Percentiles rank a stretch among this genome's conserved stretches.
phyloP scores from a whole-genome alignment of 1,140 invertebrate species.

The Drosophila willistoni region DNA sequence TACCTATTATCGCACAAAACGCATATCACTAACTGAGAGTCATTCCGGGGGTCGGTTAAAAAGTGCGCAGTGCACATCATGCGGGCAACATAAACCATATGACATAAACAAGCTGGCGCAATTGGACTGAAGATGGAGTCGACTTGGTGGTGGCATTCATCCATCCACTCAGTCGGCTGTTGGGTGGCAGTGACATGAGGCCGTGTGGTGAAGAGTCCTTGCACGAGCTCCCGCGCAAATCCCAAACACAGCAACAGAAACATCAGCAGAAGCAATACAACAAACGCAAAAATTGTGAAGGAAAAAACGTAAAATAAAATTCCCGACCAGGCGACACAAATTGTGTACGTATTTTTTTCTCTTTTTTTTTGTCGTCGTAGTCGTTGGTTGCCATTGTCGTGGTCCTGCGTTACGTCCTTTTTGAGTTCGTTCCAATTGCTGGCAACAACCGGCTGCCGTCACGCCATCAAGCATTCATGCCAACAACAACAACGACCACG shows the following conservation, averaged over 20 bases:
- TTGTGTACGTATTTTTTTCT: conserved; percentile 54
- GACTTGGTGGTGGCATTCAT: background rate
- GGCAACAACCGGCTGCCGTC: conserved; percentile 79
- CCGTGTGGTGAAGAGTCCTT: conserved; percentile 49
- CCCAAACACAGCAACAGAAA: conserved; percentile 42
- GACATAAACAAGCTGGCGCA: conserved; percentile 62
- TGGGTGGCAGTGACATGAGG: background rate
- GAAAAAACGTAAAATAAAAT: conserved; percentile 61
- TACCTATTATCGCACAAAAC: background rate
- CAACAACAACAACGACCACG: conserved; percentile 46
- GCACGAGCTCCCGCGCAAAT: conserved; percentile 64
- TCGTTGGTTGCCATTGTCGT: conserved; percentile 8
- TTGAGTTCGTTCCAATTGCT: conserved; percentile 69
- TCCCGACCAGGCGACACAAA: conserved; percentile 65
- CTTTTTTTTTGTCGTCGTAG: conserved; percentile 22
- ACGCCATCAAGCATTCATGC: conserved; percentile 80
- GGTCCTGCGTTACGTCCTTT: conserved; percentile 24
- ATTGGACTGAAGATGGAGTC: conserved; percentile 5
- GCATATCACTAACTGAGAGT: background rate
- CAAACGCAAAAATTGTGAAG: conserved; percentile 40
- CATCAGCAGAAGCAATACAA: conserved; percentile 36
- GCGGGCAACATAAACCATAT: conserved; percentile 67
- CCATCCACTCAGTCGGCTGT: too few species aligned
- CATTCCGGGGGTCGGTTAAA: conserved; percentile 24
- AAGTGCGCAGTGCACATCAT: conserved; percentile 56